Evolutionary conservation across 2,113 vertebrate genomes (phyloP).

Genomic region (Dromiciops gliroides): DNA sequence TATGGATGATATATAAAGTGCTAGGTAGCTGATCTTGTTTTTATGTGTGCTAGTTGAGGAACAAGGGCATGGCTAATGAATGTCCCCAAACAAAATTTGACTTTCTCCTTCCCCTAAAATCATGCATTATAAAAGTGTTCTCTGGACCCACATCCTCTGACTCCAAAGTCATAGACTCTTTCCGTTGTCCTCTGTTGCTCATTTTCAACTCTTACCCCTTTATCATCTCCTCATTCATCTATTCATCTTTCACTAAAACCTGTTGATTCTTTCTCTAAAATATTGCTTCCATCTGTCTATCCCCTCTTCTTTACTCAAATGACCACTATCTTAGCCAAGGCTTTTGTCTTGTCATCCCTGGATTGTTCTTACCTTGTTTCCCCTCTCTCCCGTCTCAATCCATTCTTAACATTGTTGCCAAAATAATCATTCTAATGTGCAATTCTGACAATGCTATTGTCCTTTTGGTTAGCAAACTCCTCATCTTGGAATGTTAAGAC

Average conservation of each 20-base stretch:
- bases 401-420: neutral
- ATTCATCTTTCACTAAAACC: neutral
- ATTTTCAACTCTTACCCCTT: neutral
- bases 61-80: slow-evolving; percentile 54
- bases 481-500: neutral
- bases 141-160: neutral
- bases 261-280: neutral
- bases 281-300: neutral
- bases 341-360: neutral
- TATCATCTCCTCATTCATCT: neutral
- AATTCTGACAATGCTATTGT: neutral
- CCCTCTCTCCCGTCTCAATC: neutral
- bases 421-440: neutral
- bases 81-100: slow-evolving; percentile 16
- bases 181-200: neutral
- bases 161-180: neutral
- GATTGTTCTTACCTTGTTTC: neutral
- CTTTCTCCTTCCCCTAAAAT: slow-evolving; percentile 40
- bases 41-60: slow-evolving; percentile 32
- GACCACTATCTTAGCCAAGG: neutral
- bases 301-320: neutral
- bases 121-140: neutral
- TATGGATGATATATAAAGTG: neutral
- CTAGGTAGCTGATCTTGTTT: slow-evolving; percentile 27
- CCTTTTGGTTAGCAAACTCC: neutral